Base-by-base conservation (phyloP, 2,113 vertebrate species). In the Megalops atlanticus region DNA sequence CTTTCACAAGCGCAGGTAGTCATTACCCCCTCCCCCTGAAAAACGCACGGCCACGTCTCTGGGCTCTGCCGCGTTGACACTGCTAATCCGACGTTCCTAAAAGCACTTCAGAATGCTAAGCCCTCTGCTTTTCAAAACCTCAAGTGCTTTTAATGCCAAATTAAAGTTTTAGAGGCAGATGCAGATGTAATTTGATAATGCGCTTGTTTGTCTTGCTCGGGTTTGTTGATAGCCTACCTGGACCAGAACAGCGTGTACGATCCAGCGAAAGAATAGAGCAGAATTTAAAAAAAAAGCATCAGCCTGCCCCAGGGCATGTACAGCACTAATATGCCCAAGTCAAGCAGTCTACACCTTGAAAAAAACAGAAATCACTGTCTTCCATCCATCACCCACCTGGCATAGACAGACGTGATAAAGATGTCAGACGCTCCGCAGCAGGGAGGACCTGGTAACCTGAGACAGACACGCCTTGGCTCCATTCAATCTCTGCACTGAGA, bases 1-100 rank as follows among this genome's bases (percentile, higher is more conserved):
- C 74, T 88, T 87, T 93, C 90, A 91, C 88, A 87, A 91, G 87
- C 0, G 82, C 89, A 92, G 92, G 91, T 94, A 93, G 89, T 85
- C 84, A 89, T 0, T 84, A 92, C 70, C 88, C 79, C 90, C 88
- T 93, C 91, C 93, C 90, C 74, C 64, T 76, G 3, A 83, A 85
- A 74, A 87, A 89, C 88, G 87, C 85, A 40, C 39, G 31, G 0
- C 4, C 58, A 88, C 47, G 35, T 54, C 47, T 54, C 6, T 81
- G 80, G 47, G 87, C 90, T 92, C 86, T 86, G 33, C 43, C 71
- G 77, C 31, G 49, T 88, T 83, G 88, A 86, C 91, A 84, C 80
- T 58, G 77, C 73, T 78, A 84, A 90, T 87, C 82, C 82, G 27
- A 16, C 40, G 81, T 74, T n/a, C 74, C 89, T 91, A 85, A 88